Percentiles rank a stretch among this genome's conserved stretches.
Conservation (phyloP, 1,140 invertebrate species). For the Patella vulgata region DNA sequence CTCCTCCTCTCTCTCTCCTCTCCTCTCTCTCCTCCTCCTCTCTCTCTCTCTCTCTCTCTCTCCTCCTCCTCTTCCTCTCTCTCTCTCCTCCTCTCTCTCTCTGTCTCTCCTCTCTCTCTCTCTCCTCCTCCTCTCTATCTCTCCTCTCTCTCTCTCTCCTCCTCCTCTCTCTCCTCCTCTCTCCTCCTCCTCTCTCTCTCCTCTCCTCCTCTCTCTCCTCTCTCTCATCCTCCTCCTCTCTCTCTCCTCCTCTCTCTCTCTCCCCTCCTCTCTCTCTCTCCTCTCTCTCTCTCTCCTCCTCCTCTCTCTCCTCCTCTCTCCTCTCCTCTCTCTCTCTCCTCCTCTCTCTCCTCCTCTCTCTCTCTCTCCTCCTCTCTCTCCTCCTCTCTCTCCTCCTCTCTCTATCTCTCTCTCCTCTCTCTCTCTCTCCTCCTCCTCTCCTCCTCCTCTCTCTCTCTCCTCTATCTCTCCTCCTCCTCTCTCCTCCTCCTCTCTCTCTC, state of each 20-base stretch:
- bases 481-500: too few relatives aligned
- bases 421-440: too few relatives aligned
- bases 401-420: too few relatives aligned
- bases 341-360: too few relatives aligned
- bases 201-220: neutral
- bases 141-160: neutral
- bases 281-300: conserved; percentile 10
- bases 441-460: too few relatives aligned
- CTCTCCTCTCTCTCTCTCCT: too few relatives aligned
- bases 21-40: too few relatives aligned
- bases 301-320: neutral
- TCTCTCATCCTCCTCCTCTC: conserved; percentile 72
- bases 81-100: neutral
- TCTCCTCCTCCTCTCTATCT: conserved; percentile 1
- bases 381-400: too few relatives aligned
- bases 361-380: too few relatives aligned
- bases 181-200: neutral
- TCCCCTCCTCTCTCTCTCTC: conserved; percentile 10
- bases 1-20: too few relatives aligned
- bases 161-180: neutral
- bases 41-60: conserved; percentile 11
- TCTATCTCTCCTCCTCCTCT: too few relatives aligned
- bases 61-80: neutral
- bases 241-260: conserved; percentile 66
- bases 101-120: neutral